A percentile compares a stretch with the other conserved stretches of the same genome.
Conservation (phyloP, 2,888 invertebrate genomes). For the Dynastes tityus region DNA sequence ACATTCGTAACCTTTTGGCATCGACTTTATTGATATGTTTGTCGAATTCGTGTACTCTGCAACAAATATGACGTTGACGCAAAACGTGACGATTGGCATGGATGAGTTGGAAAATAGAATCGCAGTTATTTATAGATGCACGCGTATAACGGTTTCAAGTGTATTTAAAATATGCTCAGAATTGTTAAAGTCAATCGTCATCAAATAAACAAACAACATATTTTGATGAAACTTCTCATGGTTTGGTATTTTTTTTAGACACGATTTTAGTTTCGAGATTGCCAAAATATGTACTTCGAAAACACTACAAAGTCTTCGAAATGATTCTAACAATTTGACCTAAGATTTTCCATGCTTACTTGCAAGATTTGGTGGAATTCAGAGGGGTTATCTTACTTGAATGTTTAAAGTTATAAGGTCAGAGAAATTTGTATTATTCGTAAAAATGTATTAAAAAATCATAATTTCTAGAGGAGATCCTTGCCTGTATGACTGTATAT, state of each 20-base stretch:
- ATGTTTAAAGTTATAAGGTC: too few relatives aligned
- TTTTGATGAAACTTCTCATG: background rate
- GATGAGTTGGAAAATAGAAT: constrained; percentile 16
- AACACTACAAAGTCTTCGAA: too few relatives aligned
- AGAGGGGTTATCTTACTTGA: too few relatives aligned
- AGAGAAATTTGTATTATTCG: too few relatives aligned
- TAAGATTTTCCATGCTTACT: too few relatives aligned
- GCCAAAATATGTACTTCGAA: too few relatives aligned
- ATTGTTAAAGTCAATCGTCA: background rate
- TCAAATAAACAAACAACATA: background rate
- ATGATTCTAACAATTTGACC: too few relatives aligned
- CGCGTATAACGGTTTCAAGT: background rate
- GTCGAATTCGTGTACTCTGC: background rate
- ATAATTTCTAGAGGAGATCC: too few relatives aligned
- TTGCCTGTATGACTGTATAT: too few relatives aligned
- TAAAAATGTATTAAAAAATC: too few relatives aligned
- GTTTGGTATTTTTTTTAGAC: background rate
- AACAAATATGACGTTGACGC: constrained; percentile 17
- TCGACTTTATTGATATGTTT: constrained; percentile 2
- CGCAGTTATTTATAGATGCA: constrained; percentile 8
- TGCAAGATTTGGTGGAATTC: too few relatives aligned
- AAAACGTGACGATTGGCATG: constrained; percentile 21
- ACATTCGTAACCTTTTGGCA: background rate
- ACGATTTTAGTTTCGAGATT: too few relatives aligned
- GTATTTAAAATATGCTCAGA: background rate